A percentile compares a stretch with the other conserved stretches of the same genome.
These are phyloP conservation scores for Eugnorisma glareosa DNA, from an alignment of 2,888 invertebrate genomes.

Conservation along the genomic window DNA sequence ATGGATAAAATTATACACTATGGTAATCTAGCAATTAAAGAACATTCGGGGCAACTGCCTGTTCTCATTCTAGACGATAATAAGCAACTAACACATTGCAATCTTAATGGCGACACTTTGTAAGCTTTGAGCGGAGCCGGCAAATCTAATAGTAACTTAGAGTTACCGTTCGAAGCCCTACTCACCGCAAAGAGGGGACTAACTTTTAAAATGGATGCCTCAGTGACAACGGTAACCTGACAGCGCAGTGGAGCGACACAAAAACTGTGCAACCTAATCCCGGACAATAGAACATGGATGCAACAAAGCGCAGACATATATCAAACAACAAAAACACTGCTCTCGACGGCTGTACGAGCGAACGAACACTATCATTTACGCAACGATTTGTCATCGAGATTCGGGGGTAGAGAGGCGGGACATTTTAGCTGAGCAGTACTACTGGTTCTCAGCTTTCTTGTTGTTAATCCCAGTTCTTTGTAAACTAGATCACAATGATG, in stretches of 20 bases:
- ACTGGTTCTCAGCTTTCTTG: conserved; percentile 60
- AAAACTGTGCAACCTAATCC: conserved; percentile 78
- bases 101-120: conserved; percentile 30
- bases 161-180: conserved; percentile 37
- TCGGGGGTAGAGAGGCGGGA: conserved; percentile 77
- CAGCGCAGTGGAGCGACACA: conserved; percentile 73
- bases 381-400: conserved; percentile 90
- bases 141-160: conserved; percentile 26
- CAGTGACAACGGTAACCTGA: conserved; percentile 58
- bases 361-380: conserved; percentile 89
- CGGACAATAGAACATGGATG: conserved; percentile 78
- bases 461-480: not conserved
- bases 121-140: conserved; percentile 12
- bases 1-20: conserved; percentile 7
- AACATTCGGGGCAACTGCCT: conserved; percentile 17
- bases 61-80: conserved; percentile 34
- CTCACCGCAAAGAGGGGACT: conserved; percentile 25
- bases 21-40: conserved; percentile 25
- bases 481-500: not conserved
- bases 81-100: conserved; percentile 32
- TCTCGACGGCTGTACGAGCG: conserved; percentile 74
- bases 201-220: conserved; percentile 50
- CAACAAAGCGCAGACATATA: conserved; percentile 85
- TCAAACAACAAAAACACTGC: conserved; percentile 89
- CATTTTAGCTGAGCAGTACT: conserved; percentile 75